These are phyloP conservation scores for Buceros bicornis DNA, from an alignment of 2,797 vertebrate species.

Conservation along the genomic window DNA sequence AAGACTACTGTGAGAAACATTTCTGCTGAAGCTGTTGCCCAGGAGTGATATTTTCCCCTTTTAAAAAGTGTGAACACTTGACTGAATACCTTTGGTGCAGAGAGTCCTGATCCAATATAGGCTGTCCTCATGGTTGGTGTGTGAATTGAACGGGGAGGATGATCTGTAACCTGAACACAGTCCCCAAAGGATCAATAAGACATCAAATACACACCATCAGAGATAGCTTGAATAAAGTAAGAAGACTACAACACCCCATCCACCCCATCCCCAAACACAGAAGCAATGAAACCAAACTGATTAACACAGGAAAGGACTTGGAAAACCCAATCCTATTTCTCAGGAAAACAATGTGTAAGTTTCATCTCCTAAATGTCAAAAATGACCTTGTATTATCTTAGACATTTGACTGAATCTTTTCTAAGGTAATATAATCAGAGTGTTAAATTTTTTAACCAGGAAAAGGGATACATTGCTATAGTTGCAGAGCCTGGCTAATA, in stretches of 20 bases:
- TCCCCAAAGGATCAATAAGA: neutral
- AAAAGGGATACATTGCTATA: neutral
- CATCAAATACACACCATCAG: neutral
- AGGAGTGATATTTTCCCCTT: neutral
- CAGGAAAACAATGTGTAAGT: neutral
- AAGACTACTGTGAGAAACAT: neutral
- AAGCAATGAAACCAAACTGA: neutral
- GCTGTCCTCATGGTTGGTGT: slow-evolving; percentile 91
- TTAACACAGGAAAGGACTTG: neutral
- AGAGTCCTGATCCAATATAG: slow-evolving; percentile 89
- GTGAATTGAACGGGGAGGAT: slow-evolving; percentile 86
- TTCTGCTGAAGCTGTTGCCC: neutral
- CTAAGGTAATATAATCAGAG: neutral
- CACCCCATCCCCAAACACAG: neutral
- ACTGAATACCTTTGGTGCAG: slow-evolving; percentile 88
- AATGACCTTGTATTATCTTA: neutral
- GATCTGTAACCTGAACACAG: slow-evolving; percentile 85
- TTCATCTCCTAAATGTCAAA: neutral
- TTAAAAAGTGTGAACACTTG: neutral
- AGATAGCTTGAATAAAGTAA: neutral
- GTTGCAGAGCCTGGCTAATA: neutral
- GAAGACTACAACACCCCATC: neutral
- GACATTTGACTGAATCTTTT: neutral
- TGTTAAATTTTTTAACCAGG: neutral
- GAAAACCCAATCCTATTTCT: neutral